phyloP scores from a whole-genome alignment of 92 coral and sea anemone genomes.

The Chrysogorgia sp. region DNA sequence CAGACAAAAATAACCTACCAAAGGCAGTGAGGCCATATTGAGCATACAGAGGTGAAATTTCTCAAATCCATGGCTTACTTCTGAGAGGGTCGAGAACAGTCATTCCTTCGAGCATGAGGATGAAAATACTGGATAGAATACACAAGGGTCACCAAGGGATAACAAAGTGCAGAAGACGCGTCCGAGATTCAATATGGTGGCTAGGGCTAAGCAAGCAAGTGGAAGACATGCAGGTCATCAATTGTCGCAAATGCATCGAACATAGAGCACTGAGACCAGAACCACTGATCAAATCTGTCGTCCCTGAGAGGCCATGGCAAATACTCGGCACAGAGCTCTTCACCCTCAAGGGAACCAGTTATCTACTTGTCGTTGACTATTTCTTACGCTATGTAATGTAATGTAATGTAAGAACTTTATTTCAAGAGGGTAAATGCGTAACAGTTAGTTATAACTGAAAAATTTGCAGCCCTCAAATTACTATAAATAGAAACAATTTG shows the following conservation, averaged over 20 bases:
- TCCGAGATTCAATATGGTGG: conserved; percentile 75
- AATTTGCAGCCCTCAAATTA: no score
- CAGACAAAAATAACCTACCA: conserved; percentile 52
- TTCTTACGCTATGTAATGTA: no score
- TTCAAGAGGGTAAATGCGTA: no score
- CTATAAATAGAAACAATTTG: no score
- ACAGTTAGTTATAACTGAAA: no score
- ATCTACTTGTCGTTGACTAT: background rate
- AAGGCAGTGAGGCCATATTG: conserved; percentile 63
- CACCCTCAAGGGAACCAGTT: conserved; percentile 17
- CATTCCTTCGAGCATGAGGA: conserved; percentile 57
- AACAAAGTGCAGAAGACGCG: conserved; percentile 71
- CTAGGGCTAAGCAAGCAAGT: conserved; percentile 66
- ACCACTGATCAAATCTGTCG: background rate
- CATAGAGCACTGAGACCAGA: conserved; percentile 33
- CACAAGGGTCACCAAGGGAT: conserved; percentile 84
- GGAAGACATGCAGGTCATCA: conserved; percentile 28
- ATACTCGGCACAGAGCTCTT: conserved; percentile 15
- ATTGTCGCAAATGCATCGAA: conserved; percentile 38
- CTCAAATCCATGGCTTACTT: conserved; percentile 55
- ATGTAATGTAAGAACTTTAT: no score
- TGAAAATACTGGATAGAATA: conserved; percentile 69
- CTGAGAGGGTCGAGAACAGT: conserved; percentile 58
- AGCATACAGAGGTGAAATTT: conserved; percentile 40
- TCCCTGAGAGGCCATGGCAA: conserved; percentile 1